Percentiles rank a stretch among this genome's conserved stretches.
Evolutionary conservation across 2,888 invertebrate species (phyloP).

Genomic region (Cryptus viduatorius): DNA sequence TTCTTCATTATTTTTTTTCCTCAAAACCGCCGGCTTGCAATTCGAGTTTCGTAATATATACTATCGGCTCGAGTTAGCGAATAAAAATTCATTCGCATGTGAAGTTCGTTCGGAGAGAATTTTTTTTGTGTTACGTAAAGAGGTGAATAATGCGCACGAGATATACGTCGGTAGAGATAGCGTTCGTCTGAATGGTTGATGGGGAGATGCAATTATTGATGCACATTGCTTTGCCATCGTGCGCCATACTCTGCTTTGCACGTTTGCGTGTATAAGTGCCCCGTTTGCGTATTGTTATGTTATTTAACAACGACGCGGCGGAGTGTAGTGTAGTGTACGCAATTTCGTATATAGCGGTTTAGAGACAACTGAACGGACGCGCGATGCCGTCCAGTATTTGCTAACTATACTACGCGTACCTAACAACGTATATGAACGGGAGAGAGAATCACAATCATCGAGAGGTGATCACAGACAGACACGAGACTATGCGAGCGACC

Average conservation of each 20-base stretch:
- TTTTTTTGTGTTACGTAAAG: constrained; percentile 35
- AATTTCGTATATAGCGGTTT: constrained; percentile 20
- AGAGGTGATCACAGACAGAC: constrained; percentile 24
- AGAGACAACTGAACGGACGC: constrained; percentile 1
- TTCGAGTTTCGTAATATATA: neutral
- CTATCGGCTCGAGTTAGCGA: neutral
- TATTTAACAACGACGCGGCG: neutral
- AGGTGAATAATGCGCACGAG: constrained; percentile 1
- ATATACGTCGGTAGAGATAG: neutral
- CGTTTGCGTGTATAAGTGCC: neutral
- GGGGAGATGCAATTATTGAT: constrained; percentile 45
- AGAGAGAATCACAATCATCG: constrained; percentile 37
- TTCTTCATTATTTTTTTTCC: neutral
- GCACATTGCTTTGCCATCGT: neutral
- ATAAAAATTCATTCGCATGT: constrained; percentile 6
- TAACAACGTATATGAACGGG: constrained; percentile 2
- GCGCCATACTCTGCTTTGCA: neutral
- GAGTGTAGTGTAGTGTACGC: neutral
- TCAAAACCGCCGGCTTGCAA: too few species aligned
- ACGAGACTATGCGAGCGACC: constrained; percentile 23
- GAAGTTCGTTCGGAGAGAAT: neutral
- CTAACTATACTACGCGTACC: constrained; percentile 15
- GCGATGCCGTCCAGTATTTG: constrained; percentile 8
- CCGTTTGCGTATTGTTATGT: neutral
- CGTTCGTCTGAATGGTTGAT: neutral